These are phyloP conservation scores for Platalea minor DNA, from an alignment of 2,797 vertebrate species.

Conservation along the genomic window DNA sequence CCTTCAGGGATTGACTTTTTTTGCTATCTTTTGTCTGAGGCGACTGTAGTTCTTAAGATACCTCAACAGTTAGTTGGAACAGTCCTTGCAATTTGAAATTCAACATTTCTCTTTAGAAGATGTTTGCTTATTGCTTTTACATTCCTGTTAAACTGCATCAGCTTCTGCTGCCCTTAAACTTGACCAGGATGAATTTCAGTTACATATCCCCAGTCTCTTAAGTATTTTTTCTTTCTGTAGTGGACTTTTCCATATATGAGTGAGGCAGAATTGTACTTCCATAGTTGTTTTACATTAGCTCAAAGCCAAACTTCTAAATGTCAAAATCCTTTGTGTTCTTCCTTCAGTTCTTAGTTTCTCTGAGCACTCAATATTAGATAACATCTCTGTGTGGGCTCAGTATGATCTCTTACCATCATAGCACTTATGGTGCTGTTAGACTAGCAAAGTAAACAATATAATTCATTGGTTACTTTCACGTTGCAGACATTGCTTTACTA, in stretches of 20 bases:
- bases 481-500: background rate
- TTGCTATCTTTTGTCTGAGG: background rate
- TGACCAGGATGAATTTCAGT: conserved; percentile 26
- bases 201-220: background rate
- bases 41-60: background rate
- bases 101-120: conserved; percentile 6
- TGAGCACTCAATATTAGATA: background rate
- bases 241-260: background rate
- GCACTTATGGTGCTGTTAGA: background rate
- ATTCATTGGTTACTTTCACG: background rate
- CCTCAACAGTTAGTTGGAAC: background rate
- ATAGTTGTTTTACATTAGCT: background rate
- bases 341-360: background rate
- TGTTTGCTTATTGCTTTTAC: background rate
- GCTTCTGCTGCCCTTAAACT: background rate
- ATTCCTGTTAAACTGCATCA: background rate
- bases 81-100: conserved; percentile 7
- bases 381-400: background rate
- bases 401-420: background rate
- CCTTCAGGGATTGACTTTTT: background rate
- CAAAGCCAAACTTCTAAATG: background rate
- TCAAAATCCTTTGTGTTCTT: conserved; percentile 8
- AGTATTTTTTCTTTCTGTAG: background rate
- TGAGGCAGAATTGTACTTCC: background rate
- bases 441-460: background rate